These are phyloP conservation scores for Actinostola sp. DNA, from an alignment of 92 coral and sea anemone species.

Conservation along the genomic window DNA sequence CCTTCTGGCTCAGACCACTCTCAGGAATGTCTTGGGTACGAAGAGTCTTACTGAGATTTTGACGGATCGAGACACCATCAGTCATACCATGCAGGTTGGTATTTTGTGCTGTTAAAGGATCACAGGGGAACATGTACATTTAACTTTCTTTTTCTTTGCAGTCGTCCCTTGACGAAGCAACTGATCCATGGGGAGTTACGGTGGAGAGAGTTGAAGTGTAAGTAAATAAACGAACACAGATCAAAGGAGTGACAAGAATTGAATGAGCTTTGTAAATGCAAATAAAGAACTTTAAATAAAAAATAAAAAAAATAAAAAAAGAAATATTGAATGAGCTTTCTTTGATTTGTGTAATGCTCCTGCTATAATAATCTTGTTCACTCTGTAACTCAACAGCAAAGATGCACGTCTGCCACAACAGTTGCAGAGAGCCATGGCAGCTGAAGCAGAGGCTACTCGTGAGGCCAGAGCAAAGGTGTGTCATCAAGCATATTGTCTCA, in stretches of 20 bases:
- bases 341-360: not conserved
- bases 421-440: conserved; percentile 94
- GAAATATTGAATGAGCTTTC: not conserved
- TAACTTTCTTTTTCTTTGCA: conserved; percentile 1
- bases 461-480: conserved; percentile 89
- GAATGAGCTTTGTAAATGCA: too few species aligned
- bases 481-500: not conserved
- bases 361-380: not conserved
- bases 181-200: conserved; percentile 97
- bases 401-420: conserved; percentile 91
- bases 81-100: conserved; percentile 84
- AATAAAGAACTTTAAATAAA: too few species aligned
- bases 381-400: conserved; percentile 45
- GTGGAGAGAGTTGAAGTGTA: conserved; percentile 97
- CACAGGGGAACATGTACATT: not conserved
- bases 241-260: too few species aligned
- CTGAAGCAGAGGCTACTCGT: conserved; percentile 89
- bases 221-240: conserved; percentile 19
- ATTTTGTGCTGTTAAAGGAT: not conserved
- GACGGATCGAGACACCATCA: conserved; percentile 82
- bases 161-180: conserved; percentile 83
- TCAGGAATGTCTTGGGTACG: conserved; percentile 84
- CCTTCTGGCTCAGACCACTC: conserved; percentile 88
- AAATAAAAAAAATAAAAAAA: not conserved
- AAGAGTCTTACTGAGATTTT: conserved; percentile 81